Percentiles rank a stretch among this genome's conserved stretches.
These are phyloP conservation scores for Marmota flaviventris DNA, from an alignment of 2,113 vertebrate species.

Conservation along the genomic window DNA sequence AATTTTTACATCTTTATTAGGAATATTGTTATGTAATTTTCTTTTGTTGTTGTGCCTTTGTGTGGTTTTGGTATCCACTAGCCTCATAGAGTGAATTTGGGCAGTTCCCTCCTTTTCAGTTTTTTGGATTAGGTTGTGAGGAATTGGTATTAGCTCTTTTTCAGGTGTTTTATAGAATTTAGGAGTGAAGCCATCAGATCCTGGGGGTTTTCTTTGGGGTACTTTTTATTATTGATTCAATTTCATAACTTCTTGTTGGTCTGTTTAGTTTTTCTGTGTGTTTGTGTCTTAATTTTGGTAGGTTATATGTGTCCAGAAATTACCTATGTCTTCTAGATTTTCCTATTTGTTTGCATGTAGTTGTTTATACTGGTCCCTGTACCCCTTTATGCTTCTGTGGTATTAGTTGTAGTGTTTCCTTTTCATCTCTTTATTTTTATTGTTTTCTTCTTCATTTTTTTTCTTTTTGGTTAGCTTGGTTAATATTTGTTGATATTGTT, in stretches of 20 bases:
- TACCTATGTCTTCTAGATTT: not conserved
- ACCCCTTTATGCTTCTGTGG: not conserved
- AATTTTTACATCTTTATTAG: no score
- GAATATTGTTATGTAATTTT: not conserved
- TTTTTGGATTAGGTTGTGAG: no score
- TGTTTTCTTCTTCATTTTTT: not conserved
- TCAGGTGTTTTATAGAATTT: no score
- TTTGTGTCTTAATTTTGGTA: not conserved
- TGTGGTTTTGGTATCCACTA: no score
- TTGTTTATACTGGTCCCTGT: not conserved
- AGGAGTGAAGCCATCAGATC: not conserved
- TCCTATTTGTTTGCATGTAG: no score
- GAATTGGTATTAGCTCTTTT: no score
- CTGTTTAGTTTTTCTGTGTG: not conserved
- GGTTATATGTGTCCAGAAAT: no score
- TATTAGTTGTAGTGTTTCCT: not conserved
- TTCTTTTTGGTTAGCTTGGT: not conserved
- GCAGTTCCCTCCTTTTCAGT: no score
- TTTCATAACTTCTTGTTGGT: not conserved
- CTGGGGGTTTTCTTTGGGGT: not conserved
- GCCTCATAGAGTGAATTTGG: no score
- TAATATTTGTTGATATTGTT: not conserved
- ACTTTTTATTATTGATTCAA: not conserved
- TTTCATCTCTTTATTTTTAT: not conserved
- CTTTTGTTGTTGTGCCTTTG: no score